phyloP scores from a whole-genome alignment of 2,797 vertebrate species.

The Sparus aurata region DNA sequence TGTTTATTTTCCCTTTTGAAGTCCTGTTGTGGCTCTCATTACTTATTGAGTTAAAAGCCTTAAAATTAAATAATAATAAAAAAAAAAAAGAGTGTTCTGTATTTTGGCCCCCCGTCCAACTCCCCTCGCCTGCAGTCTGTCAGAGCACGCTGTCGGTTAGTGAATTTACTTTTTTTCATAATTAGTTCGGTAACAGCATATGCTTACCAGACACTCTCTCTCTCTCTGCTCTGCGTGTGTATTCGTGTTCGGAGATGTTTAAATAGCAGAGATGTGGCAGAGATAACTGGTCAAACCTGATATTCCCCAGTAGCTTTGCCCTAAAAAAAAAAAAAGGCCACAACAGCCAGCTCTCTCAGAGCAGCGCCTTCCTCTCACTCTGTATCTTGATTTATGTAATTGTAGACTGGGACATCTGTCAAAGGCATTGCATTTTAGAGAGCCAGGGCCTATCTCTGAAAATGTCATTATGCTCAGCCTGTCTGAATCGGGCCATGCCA shows the following conservation, averaged over 20 bases:
- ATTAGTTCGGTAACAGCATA: constrained; percentile 78
- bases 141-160: constrained; percentile 62
- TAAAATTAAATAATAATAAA: constrained; percentile 51
- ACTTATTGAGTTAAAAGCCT: constrained; percentile 53
- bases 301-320: constrained; percentile 77
- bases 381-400: constrained; percentile 84
- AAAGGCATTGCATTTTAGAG: constrained; percentile 82
- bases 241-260: constrained; percentile 79
- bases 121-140: constrained; percentile 61
- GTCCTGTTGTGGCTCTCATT: constrained; percentile 35
- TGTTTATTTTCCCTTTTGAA: constrained; percentile 56
- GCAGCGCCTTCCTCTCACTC: constrained; percentile 63
- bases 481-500: constrained; percentile 78
- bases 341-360: constrained; percentile 66
- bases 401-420: constrained; percentile 85
- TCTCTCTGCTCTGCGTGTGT: constrained; percentile 58
- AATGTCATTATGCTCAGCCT: constrained; percentile 87
- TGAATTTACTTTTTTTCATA: constrained; percentile 81
- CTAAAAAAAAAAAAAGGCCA: constrained; percentile 52
- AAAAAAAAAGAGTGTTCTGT: constrained; percentile 13
- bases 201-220: constrained; percentile 68
- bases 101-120: constrained; percentile 48
- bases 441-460: constrained; percentile 86
- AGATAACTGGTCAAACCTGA: constrained; percentile 81
- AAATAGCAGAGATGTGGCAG: constrained; percentile 75